Evolutionary conservation across 2,797 vertebrate genomes (phyloP), one percentile per base, ranked within the genome.

Genomic region (Sebastes hopkinsi): DNA sequence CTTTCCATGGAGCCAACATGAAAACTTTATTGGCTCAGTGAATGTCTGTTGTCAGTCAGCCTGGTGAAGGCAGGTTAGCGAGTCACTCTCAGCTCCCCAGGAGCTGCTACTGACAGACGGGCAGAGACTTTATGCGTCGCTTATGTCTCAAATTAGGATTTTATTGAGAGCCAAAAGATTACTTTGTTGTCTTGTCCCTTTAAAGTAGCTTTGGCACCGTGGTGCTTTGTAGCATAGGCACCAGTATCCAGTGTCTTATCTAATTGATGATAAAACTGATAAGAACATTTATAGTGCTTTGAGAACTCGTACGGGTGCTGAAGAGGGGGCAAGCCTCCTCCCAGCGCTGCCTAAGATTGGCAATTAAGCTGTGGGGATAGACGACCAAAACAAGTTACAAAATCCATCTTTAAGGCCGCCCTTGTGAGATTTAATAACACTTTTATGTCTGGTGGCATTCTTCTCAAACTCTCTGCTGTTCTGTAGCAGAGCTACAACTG

Each of bases 211-310:
- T 64, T 71, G 65, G 50, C 72, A 70, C 20, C 9, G 5, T 29
- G 14, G n/a, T 27, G 42, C 16, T 13, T 8, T 38, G 76, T 29
- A 32, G 22, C 36, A 62, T 10, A 72, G n/a, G 56, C 36, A 75
- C 9, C 68, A 10, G 7, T 67, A 22, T 67, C 67, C 30, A 29
- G 23, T 67, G 34, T 76, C 72, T 30, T 56, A 29, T 66, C 38
- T 66, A 61, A 58, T 10, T 25, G 65, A 72, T 71, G 36, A 67
- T 62, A 50, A 72, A 68, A 66, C 46, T 64, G 55, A 72, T 69
- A 68, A 80, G 29, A 22, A 61, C 58, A 52, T 60, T 32, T 68
- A 69, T 34, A 68, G 27, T 66, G 52, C 38, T 61, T 72, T 5
- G 5, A 61, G 46, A 69, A 36, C 27, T 38, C 0, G 2, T 65